Conservation (phyloP, 1,140 invertebrate genomes). For the Ladona fulva region DNA sequence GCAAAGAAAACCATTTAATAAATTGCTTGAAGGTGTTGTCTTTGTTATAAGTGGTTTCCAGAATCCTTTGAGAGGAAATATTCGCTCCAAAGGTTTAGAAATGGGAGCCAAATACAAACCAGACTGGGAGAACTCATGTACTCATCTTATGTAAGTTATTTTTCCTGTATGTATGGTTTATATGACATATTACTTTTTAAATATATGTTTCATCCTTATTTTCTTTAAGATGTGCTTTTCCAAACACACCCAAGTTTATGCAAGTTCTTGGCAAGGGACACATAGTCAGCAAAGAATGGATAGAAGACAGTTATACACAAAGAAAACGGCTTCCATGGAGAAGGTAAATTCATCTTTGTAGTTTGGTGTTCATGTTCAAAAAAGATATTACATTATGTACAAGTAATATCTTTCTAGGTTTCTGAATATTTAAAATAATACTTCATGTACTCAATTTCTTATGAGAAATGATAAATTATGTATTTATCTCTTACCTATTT, state of each 20-base stretch:
- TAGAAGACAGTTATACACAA: conserved; percentile 54
- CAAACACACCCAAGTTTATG: conserved; percentile 78
- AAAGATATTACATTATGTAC: too few relatives aligned
- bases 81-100: conserved; percentile 57
- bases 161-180: conserved; percentile 13
- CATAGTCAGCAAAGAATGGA: conserved; percentile 69
- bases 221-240: conserved; percentile 68
- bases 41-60: conserved; percentile 78
- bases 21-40: conserved; percentile 54
- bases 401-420: too few relatives aligned
- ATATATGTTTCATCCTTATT: conserved; percentile 21
- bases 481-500: too few relatives aligned
- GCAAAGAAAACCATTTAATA: conserved; percentile 41
- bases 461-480: too few relatives aligned
- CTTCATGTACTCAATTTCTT: too few relatives aligned
- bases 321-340: conserved; percentile 63
- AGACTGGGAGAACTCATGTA: conserved; percentile 65
- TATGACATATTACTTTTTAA: not conserved
- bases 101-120: conserved; percentile 72
- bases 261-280: conserved; percentile 58
- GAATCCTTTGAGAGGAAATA: conserved; percentile 61
- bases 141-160: conserved; percentile 67
- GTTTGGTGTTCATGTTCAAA: too few relatives aligned
- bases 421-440: too few relatives aligned
- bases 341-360: conserved; percentile 37